Percentiles rank a stretch among this genome's conserved stretches.
phyloP scores from a whole-genome alignment of 2,797 vertebrate species.

The Holocentrus rufus region DNA sequence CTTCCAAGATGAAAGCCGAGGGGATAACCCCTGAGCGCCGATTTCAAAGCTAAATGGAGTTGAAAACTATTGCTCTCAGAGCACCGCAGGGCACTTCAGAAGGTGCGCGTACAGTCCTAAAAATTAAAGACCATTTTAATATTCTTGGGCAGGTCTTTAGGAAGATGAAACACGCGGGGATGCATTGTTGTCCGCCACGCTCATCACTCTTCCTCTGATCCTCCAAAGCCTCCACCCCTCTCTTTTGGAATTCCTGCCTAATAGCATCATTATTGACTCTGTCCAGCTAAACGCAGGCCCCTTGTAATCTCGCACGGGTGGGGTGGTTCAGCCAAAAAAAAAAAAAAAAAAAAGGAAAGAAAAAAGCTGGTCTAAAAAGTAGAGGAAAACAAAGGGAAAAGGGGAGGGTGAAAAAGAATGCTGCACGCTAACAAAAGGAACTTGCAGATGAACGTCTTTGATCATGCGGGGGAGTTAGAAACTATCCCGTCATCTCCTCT shows the following conservation, averaged over 20 bases:
- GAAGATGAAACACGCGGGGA: conserved; percentile 69
- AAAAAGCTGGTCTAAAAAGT: conserved; percentile 51
- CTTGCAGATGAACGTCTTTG: conserved; percentile 68
- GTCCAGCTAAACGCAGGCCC: conserved; percentile 76
- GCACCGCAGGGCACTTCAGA: conserved; percentile 58
- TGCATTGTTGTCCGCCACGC: conserved; percentile 62
- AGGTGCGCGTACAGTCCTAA: conserved; percentile 43
- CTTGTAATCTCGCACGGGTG: conserved; percentile 81
- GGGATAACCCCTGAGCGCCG: conserved; percentile 40
- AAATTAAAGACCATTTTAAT: conserved; percentile 77
- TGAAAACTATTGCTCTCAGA: conserved; percentile 43
- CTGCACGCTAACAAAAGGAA: conserved; percentile 48
- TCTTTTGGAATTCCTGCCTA: conserved; percentile 82
- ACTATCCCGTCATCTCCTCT: conserved; percentile 61
- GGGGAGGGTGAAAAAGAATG: conserved; percentile 41
- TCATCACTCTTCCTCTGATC: conserved; percentile 64
- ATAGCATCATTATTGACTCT: conserved; percentile 84
- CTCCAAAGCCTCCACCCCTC: conserved; percentile 64
- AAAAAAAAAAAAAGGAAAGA: conserved; percentile 21
- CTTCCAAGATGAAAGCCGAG: conserved; percentile 55
- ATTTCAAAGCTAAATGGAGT: conserved; percentile 57
- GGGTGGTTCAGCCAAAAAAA: conserved; percentile 65
- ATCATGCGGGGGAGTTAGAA: conserved; percentile 61
- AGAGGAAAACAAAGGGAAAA: conserved; percentile 58
- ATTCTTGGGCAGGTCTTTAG: conserved; percentile 61